phyloP scores from a whole-genome alignment of 2,113 vertebrate genomes.

The Etia nguti region DNA sequence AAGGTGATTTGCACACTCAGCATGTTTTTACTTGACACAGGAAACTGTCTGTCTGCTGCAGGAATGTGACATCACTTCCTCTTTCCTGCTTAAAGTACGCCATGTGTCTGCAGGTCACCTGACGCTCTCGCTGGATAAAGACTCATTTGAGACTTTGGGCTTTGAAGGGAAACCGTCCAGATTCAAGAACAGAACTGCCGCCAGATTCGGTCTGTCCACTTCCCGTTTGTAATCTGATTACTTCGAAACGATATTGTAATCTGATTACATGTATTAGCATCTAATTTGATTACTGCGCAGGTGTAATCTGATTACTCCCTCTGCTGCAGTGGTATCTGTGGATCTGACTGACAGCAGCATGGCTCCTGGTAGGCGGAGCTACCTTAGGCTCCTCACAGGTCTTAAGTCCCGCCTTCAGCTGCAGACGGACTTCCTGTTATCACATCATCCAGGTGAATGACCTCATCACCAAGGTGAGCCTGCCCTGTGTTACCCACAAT shows the following conservation, averaged over 20 bases:
- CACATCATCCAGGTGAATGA: conserved; percentile 34
- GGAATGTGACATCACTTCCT: background rate
- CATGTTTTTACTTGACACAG: background rate
- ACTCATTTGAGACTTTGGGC: conserved; percentile 88
- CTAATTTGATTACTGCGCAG: background rate
- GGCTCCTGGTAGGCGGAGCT: conserved; percentile 75
- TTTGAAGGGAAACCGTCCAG: conserved; percentile 82
- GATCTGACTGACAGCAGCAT: conserved; percentile 77
- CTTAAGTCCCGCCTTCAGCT: conserved; percentile 82
- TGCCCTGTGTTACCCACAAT: background rate
- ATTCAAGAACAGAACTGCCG: conserved; percentile 75
- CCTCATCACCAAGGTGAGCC: background rate
- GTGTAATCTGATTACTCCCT: background rate
- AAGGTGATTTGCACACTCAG: background rate
- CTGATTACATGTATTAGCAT: rapidly evolving
- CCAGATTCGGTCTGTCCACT: conserved; percentile 79
- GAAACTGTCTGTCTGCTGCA: background rate
- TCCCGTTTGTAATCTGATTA: background rate
- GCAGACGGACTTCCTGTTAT: conserved; percentile 80
- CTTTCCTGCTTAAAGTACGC: background rate
- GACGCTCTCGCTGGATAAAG: conserved; percentile 87
- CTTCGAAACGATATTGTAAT: background rate
- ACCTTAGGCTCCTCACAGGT: conserved; percentile 77
- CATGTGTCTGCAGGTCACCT: conserved; percentile 76
- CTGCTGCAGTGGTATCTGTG: conserved; percentile 67